Percentiles rank a stretch among this genome's conserved stretches.
Conservation (phyloP, 1,140 invertebrate genomes). For the Lepidurus apus region DNA sequence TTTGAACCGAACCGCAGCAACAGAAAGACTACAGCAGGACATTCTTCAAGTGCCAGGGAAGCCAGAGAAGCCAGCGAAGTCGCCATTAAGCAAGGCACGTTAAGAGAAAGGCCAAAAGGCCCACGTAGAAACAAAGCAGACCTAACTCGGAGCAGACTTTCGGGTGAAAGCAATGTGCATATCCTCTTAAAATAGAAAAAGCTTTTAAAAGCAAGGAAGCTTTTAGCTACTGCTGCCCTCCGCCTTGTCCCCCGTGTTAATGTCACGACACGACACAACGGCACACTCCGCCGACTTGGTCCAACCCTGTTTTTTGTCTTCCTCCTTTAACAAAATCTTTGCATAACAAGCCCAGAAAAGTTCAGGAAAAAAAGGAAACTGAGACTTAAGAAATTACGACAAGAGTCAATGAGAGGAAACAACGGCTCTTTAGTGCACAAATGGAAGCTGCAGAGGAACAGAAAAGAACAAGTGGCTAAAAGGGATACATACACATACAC, state of each 20-base stretch:
- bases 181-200: slow-evolving; percentile 19
- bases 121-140: slow-evolving; percentile 9
- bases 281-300: neutral
- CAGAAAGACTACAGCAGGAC: neutral
- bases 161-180: neutral
- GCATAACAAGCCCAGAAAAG: neutral
- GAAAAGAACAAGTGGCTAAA: neutral
- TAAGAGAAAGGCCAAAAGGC: neutral
- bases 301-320: neutral
- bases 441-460: neutral
- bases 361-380: neutral
- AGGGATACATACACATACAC: neutral
- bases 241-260: neutral
- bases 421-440: neutral
- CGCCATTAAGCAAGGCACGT: slow-evolving; percentile 5
- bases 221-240: neutral
- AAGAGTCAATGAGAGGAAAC: neutral
- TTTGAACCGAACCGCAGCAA: neutral
- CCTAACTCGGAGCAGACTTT: slow-evolving; percentile 2
- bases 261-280: neutral
- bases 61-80: neutral
- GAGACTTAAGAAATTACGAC: neutral
- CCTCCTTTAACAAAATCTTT: neutral
- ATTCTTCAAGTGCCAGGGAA: neutral
- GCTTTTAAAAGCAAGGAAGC: slow-evolving; percentile 16